Base-by-base conservation (phyloP, 2,113 vertebrate genomes). In the Colossoma macropomum region DNA sequence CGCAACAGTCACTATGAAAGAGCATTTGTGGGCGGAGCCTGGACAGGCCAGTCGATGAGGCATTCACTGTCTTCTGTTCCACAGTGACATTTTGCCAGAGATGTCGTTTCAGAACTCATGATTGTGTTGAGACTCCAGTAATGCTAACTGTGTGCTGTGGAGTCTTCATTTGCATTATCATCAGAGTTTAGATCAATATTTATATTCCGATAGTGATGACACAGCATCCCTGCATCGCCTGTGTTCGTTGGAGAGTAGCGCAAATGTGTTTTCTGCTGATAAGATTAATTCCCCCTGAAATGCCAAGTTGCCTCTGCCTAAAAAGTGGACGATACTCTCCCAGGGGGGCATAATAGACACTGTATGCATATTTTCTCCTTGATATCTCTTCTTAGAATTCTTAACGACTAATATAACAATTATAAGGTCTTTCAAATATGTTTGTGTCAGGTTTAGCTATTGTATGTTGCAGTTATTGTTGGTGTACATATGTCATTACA, bases 81-180 rank as follows among this genome's bases (percentile, higher is more conserved):
- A 38, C 41, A 11, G 41, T 45, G 10, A 23, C 19, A 19, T 59
- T 69, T 69, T 38, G 21, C 66, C 66, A 69, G 66, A 6, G 41
- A 38, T 69, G 63, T 32, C 27, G 2, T 17, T 66, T 28, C 63
- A 66, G 28, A 30, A 23, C 68, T 41, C 3, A 6, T 45, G 34
- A 19, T 45, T 13, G 10, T 17, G 38, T 50, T 54, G 45, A 66
- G 45, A 52, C 27, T 65, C 65, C 38, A 13, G 25, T 17, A 32
- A 54, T 38, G 60, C 60, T 66, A 81, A 75, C 28, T 19, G 34
- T 54, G 70, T 1, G 13, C 38, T 52, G 59, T 34, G 54, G 34
- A 45, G 73, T 80, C 79, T 16, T 48, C 56, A 59, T 74, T 81
- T 60, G 62, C 59, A 38, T 81, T 74, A 81, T 41, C 59, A 38